Evolutionary conservation across 1,140 invertebrate genomes (phyloP), one percentile per base, ranked within the genome.

Genomic region (Andrena cerasifolii): DNA sequence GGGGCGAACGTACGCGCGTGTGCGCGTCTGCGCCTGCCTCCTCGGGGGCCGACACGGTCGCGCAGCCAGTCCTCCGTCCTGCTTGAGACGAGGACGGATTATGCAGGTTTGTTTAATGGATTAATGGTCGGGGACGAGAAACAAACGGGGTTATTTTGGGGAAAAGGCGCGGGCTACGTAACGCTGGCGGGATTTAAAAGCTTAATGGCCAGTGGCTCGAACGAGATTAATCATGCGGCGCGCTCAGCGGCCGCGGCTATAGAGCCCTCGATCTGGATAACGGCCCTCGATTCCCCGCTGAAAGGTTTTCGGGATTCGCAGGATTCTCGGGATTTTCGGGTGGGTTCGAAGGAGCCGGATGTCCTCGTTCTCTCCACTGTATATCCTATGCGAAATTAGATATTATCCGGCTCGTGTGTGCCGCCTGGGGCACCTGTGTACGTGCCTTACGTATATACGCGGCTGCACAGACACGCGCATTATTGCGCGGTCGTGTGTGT

Each of bases 21-120:
- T 36, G 45, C 14, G n/a, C 24, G 40, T n/a, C n/a, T n/a, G n/a
- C n/a, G n/a, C n/a, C n/a, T n/a, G n/a, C n/a, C n/a, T n/a, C n/a
- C n/a, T n/a, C n/a, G n/a, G n/a, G n/a, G n/a, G n/a, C n/a, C n/a
- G n/a, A n/a, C n/a, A n/a, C n/a, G n/a, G n/a, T n/a, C n/a, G n/a
- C n/a, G n/a, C 40, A 33, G 16, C 26, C 8, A 6, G 24, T 56
- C 18, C 28, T 56, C 18, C 28, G 58, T 61, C 53, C 45, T 67
- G n/a, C 54, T 56, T n/a, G 58, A 79, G 45, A 40, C 66, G 28
- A 59, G 51, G 16, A 66, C 63, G 72, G 79, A 80, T 85, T 78
- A 72, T 59, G 47, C 61, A 47, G 74, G 56, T 85, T 85, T 82
- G 80, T 75, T 78, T 78, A 62, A 68, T 28, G 53, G 82, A 85